Conservation (phyloP, 1,140 invertebrate species). For the Diprion similis region DNA sequence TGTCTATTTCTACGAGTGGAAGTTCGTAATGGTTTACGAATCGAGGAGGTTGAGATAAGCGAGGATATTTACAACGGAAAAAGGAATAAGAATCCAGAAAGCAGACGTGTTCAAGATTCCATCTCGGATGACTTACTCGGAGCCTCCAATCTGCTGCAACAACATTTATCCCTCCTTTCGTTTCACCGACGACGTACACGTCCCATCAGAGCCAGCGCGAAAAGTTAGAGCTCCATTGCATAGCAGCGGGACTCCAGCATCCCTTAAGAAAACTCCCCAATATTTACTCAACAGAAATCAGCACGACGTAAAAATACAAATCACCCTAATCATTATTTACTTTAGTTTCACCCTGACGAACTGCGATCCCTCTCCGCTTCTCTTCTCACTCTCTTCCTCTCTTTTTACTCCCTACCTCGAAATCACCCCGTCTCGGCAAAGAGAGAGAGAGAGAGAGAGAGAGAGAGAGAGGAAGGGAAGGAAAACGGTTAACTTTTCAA, state of each 20-base stretch:
- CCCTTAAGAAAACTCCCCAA: conserved; percentile 55
- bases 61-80: background rate
- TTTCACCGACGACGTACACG: background rate
- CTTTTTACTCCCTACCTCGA: too few relatives aligned
- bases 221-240: background rate
- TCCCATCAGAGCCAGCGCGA: too few relatives aligned
- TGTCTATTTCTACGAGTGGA: too few relatives aligned
- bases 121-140: background rate
- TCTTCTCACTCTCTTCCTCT: background rate
- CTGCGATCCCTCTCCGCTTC: background rate
- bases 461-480: background rate
- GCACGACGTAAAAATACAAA: conserved; percentile 56
- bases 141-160: conserved; percentile 13
- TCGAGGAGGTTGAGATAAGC: background rate
- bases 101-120: background rate
- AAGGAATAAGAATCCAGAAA: background rate
- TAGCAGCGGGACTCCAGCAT: background rate
- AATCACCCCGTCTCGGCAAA: background rate
- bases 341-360: conserved; percentile 36
- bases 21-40: too few relatives aligned
- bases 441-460: background rate
- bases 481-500: background rate
- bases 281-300: conserved; percentile 55
- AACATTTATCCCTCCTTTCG: conserved; percentile 1
- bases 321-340: conserved; percentile 57